Conservation (phyloP, 2,888 invertebrate genomes). For the Drosophila recens region DNA sequence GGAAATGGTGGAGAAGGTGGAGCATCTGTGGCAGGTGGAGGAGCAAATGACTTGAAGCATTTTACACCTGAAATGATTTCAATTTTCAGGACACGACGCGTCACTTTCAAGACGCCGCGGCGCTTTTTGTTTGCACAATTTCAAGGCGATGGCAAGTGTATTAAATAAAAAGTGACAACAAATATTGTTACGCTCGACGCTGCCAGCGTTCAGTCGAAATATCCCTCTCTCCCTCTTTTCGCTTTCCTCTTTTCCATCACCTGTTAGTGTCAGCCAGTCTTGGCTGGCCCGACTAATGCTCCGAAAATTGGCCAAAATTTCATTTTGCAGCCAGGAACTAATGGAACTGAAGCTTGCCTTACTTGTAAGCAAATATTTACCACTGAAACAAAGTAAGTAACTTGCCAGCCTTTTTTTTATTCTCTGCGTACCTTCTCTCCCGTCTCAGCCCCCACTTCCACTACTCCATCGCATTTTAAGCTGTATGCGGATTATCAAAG, state of each 20-base stretch:
- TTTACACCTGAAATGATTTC: conserved; percentile 78
- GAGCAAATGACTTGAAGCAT: conserved; percentile 69
- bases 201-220: conserved; percentile 28
- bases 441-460: background rate
- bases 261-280: conserved; percentile 27
- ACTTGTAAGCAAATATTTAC: conserved; percentile 78
- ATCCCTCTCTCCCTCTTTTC: background rate
- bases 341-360: conserved; percentile 79
- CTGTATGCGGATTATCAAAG: conserved; percentile 78
- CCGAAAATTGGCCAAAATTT: conserved; percentile 77
- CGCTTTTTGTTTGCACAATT: conserved; percentile 64
- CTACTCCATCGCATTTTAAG: conserved; percentile 49
- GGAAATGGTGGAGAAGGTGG: no score
- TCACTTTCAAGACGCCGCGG: conserved; percentile 22
- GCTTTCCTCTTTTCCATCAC: background rate
- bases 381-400: conserved; percentile 72
- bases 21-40: conserved; percentile 5
- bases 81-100: conserved; percentile 52
- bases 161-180: conserved; percentile 79
- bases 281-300: conserved; percentile 61
- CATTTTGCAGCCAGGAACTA: conserved; percentile 65
- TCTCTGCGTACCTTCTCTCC: background rate
- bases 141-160: conserved; percentile 56
- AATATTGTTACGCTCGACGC: conserved; percentile 69
- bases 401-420: conserved; percentile 36